phyloP scores from a whole-genome alignment of 2,888 invertebrate genomes.

The Seira ritae region DNA sequence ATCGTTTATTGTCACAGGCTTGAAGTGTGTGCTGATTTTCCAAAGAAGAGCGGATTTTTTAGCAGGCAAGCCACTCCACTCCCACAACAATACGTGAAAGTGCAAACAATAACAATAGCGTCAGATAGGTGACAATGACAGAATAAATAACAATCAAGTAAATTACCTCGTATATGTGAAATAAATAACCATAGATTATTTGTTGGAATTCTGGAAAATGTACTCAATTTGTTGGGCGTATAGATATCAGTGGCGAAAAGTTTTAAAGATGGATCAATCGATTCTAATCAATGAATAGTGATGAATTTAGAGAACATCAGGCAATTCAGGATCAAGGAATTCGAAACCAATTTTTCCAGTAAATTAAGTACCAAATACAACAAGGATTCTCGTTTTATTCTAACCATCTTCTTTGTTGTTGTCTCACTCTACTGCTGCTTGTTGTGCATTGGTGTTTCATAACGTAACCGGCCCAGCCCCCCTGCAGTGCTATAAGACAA shows the following conservation, averaged over 20 bases:
- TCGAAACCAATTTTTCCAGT: no score
- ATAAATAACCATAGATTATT: neutral
- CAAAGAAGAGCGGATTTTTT: neutral
- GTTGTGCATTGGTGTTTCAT: constrained; percentile 46
- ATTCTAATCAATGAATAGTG: no score
- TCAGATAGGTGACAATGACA: neutral
- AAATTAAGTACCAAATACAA: no score
- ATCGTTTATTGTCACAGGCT: constrained; percentile 5
- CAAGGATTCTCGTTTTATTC: no score
- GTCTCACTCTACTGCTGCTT: constrained; percentile 6
- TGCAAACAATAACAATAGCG: neutral
- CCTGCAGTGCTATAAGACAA: constrained; percentile 65
- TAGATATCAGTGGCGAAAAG: no score
- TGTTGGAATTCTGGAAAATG: neutral
- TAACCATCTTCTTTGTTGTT: no score
- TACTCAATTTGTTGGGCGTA: no score
- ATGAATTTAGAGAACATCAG: no score
- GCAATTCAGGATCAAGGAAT: no score
- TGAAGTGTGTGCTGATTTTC: neutral
- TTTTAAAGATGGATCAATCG: no score
- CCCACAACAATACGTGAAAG: neutral
- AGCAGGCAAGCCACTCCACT: no score
- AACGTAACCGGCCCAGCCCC: constrained; percentile 65
- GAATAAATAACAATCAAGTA: neutral
- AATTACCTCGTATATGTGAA: neutral